phyloP scores from a whole-genome alignment of 2,888 invertebrate species.

The Norana najaformis region DNA sequence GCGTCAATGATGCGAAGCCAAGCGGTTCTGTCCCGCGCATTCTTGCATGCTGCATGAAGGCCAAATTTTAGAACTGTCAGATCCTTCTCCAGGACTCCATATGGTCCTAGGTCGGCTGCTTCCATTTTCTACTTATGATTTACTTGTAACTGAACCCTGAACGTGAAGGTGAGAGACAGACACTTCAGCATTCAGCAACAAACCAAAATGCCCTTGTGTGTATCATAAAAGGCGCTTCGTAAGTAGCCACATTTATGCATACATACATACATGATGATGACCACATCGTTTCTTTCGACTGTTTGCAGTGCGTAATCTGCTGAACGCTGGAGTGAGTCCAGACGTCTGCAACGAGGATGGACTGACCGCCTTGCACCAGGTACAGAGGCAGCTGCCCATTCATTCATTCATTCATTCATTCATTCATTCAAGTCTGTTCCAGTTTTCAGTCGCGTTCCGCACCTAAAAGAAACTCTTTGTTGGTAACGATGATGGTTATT shows the following conservation, averaged over 20 bases:
- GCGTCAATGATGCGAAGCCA: no score
- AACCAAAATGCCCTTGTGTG: neutral
- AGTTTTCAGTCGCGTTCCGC: neutral
- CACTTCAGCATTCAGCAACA: neutral
- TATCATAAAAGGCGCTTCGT: neutral
- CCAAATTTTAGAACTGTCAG: no score
- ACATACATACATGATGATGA: neutral
- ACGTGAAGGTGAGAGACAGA: neutral
- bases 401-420: neutral
- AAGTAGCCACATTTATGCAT: neutral
- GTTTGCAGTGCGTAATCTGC: conserved; percentile 76
- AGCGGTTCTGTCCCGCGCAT: no score
- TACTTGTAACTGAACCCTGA: neutral
- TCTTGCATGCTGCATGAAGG: no score
- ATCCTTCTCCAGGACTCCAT: no score
- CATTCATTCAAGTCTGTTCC: neutral
- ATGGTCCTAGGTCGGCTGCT: no score
- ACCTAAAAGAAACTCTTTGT: neutral
- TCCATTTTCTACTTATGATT: neutral
- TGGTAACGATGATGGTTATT: no score
- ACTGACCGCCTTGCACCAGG: conserved; percentile 93
- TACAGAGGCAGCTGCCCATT: conserved; percentile 45
- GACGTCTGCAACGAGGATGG: conserved; percentile 99
- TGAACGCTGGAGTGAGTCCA: conserved; percentile 88
- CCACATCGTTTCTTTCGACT: neutral